Conservation (phyloP, 1,140 invertebrate species). For the Glossosoma conforme region DNA sequence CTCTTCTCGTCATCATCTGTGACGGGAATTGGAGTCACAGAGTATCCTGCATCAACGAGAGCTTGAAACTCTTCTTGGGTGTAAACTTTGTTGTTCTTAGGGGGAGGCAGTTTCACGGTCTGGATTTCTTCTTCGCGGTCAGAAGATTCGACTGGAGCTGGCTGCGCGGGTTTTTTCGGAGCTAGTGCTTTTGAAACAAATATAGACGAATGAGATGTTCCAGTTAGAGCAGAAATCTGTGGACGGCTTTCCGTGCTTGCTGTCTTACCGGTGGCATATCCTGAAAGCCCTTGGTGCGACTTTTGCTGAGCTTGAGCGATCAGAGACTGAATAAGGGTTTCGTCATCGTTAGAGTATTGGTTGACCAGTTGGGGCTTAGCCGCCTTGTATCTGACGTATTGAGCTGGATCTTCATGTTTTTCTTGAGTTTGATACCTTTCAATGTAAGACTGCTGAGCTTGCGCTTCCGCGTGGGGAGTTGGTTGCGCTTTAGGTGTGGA, state of each 20-base stretch:
- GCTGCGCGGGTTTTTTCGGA: conserved; percentile 15
- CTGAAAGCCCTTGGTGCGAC: conserved; percentile 15
- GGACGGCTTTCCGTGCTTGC: conserved; percentile 11
- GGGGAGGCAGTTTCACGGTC: conserved; percentile 41
- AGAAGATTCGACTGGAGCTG: conserved; percentile 27
- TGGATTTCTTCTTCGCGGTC: conserved; percentile 35
- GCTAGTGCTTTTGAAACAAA: conserved; percentile 27
- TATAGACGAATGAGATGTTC: conserved; percentile 26
- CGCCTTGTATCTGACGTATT: conserved; percentile 20
- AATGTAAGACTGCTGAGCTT: conserved; percentile 18
- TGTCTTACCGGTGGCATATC: conserved; percentile 21
- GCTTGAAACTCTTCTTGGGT: conserved; percentile 49
- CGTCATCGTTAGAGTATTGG: conserved; percentile 22
- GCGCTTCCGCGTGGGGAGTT: conserved; percentile 6
- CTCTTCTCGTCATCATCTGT: conserved; percentile 32
- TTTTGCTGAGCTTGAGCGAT: conserved; percentile 21
- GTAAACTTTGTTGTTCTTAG: conserved; percentile 47
- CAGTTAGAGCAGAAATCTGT: conserved; percentile 4
- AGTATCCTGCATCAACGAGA: conserved; percentile 46
- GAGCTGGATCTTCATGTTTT: conserved; percentile 15
- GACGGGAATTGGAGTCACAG: conserved; percentile 48
- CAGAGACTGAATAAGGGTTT: conserved; percentile 23
- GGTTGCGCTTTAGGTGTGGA: conserved; percentile 16
- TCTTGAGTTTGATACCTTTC: conserved; percentile 18
- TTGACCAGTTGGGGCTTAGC: conserved; percentile 19